phyloP scores from a whole-genome alignment of 2,113 vertebrate genomes.

The Fregetta grallaria region DNA sequence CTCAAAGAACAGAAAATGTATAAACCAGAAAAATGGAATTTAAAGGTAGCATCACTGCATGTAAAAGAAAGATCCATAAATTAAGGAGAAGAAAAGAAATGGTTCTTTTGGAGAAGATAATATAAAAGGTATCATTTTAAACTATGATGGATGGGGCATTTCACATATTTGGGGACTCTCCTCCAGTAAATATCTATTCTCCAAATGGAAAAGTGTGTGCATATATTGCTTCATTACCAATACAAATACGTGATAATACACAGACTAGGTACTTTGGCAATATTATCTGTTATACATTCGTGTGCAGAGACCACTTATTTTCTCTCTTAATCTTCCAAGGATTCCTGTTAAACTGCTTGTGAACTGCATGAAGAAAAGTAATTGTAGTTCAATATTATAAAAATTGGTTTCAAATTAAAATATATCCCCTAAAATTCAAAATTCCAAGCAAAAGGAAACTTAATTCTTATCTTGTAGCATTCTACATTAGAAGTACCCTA shows the following conservation, averaged over 20 bases:
- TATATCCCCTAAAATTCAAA: not conserved
- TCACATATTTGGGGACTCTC: not conserved
- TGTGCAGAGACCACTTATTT: not conserved
- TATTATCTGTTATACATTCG: not conserved
- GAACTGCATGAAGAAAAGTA: not conserved
- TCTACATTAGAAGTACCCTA: not conserved
- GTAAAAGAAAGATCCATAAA: not conserved
- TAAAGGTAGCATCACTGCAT: not conserved
- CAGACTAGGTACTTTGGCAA: not conserved
- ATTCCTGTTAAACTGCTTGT: not conserved
- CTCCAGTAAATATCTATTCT: not conserved
- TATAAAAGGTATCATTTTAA: not conserved
- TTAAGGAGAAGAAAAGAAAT: not conserved
- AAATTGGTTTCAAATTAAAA: not conserved
- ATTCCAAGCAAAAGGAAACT: not conserved
- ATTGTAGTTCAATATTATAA: not conserved
- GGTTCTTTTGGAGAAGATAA: not conserved
- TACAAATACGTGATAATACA: not conserved
- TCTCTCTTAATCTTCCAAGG: not conserved
- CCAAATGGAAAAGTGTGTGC: not conserved
- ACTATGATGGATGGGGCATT: not conserved
- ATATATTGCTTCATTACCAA: not conserved
- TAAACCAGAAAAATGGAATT: not conserved
- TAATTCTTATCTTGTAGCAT: not conserved
- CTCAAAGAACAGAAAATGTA: not conserved